Evolutionary conservation across 2,888 invertebrate species (phyloP), one percentile per base, ranked within the genome.

Genomic region (Subacronicta megacephala): DNA sequence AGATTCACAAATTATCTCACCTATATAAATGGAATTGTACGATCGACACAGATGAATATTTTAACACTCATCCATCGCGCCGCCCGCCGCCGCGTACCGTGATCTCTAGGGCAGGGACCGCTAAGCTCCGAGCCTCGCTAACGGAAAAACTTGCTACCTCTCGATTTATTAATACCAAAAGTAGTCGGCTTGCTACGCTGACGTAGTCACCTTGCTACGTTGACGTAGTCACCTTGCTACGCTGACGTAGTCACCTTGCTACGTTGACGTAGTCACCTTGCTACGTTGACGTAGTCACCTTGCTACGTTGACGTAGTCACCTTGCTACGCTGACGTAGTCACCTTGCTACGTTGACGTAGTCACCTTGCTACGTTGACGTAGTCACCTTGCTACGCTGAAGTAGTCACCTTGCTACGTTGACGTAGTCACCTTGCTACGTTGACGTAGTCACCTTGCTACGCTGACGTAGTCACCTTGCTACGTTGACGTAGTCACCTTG

Each of bases 91-190:
- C n/a, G n/a, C n/a, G 12, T 18, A 18, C 7, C 37, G 37, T 17
- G 17, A n/a, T 12, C 38, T 18, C 38, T 7, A 4, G 38, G 38
- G 18, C 12, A 18, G n/a, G 18, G 18, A 16, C 9, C 38, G 38
- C 18, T 38, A 38, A 38, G 18, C 38, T 18, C 38, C 38, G 18
- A n/a, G n/a, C 31, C 31, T 31, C 38, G 38, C 18, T 38, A 38
- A 18, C 38, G 18, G 18, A 38, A 18, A 38, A 38, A 38, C 18
- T 38, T 18, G n/a, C 18, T 12, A n/a, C 6, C 18, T 38, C 18
- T 12, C 38, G 7, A 18, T 18, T 12, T 38, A n/a, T 18, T n/a
- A 18, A 38, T 38, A 37, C 17, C 10, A n/a, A n/a, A n/a, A n/a
- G 31, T 31, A 31, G 31, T n/a, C 12, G 12, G 3, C 3, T 5